Conservation (phyloP, 2,888 invertebrate genomes). For the Cabera pusaria region DNA sequence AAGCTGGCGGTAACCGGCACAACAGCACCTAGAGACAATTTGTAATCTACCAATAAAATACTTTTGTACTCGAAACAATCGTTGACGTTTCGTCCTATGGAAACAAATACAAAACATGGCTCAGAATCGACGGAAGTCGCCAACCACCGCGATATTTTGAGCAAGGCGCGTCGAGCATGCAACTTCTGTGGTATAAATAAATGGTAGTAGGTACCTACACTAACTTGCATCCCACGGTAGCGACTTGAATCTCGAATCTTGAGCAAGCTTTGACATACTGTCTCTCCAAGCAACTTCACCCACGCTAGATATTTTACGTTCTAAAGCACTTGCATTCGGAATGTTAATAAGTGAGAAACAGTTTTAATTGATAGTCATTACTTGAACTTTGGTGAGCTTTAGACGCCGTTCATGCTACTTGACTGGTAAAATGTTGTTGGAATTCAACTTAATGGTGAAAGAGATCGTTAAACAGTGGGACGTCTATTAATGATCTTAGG, state of each 20-base stretch:
- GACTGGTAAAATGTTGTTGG: slow-evolving; percentile 9
- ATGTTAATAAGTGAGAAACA: slow-evolving; percentile 25
- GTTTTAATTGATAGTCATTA: slow-evolving; percentile 25
- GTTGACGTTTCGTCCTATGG: slow-evolving; percentile 35
- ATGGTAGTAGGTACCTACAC: slow-evolving; percentile 30
- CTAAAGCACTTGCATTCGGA: slow-evolving; percentile 21
- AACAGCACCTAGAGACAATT: too few species aligned
- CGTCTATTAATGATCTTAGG: slow-evolving; percentile 1
- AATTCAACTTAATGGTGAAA: slow-evolving; percentile 4
- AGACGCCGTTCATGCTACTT: slow-evolving; percentile 8
- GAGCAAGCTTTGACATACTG: slow-evolving; percentile 31
- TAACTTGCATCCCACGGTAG: slow-evolving; percentile 10
- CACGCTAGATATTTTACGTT: slow-evolving; percentile 26
- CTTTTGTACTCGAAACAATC: too few species aligned
- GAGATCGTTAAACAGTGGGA: slow-evolving; percentile 10
- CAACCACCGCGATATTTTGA: slow-evolving; percentile 74
- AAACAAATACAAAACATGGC: slow-evolving; percentile 38
- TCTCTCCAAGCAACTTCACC: slow-evolving; percentile 24
- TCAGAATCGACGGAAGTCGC: slow-evolving; percentile 75
- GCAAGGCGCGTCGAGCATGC: slow-evolving; percentile 63
- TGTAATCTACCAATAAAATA: too few species aligned
- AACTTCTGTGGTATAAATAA: slow-evolving; percentile 55
- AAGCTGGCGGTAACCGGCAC: too few species aligned
- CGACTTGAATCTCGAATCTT: slow-evolving; percentile 24
- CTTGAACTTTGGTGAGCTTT: slow-evolving; percentile 17